These are phyloP conservation scores for Rhynchomys soricoides DNA, from an alignment of 2,113 vertebrate species.

Conservation along the genomic window DNA sequence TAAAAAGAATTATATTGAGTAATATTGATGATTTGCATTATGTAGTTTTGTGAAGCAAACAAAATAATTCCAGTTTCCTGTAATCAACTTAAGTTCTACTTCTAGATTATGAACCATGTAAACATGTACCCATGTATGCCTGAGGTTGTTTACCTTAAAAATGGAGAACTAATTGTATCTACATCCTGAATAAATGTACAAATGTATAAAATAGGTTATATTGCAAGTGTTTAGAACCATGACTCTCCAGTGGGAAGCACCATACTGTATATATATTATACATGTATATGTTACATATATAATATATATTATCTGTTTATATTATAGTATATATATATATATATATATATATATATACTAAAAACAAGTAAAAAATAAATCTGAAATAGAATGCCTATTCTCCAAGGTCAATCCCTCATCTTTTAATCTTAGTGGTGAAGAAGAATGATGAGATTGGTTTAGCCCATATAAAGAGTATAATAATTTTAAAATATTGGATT, in stretches of 20 bases:
- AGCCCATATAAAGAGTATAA: background rate
- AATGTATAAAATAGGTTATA: background rate
- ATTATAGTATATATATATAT: too few relatives aligned
- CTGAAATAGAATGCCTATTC: background rate
- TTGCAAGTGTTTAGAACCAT: background rate
- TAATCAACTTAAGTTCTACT: background rate
- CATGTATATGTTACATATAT: too few relatives aligned
- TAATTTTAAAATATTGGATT: background rate
- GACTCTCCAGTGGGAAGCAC: background rate
- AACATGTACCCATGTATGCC: background rate
- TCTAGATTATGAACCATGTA: background rate
- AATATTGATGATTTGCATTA: background rate
- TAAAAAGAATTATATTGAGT: background rate
- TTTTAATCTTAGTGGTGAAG: slow-evolving; percentile 5
- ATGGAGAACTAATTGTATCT: background rate
- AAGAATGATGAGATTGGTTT: background rate
- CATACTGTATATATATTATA: background rate
- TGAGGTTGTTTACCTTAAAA: background rate
- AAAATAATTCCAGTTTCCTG: background rate
- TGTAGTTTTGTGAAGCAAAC: background rate
- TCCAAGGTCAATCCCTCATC: background rate
- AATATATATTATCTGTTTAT: too few relatives aligned
- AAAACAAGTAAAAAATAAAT: background rate
- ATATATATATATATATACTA: background rate
- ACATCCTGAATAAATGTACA: background rate